Conservation (phyloP, 2,113 vertebrate species). For the Felis chaus region DNA sequence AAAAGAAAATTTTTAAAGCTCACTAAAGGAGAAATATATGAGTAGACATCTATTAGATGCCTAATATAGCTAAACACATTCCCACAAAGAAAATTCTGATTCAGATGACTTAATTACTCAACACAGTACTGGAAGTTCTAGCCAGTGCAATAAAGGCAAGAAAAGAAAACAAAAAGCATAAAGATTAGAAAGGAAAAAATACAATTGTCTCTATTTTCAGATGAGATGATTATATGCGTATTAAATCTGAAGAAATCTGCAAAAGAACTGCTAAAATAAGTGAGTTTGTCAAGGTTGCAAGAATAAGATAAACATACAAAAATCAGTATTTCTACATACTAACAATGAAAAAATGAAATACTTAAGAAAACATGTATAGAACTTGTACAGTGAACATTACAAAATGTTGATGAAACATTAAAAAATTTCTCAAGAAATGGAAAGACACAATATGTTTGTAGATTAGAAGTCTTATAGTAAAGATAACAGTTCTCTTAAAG, state of each 20-base stretch:
- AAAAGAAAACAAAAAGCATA: not conserved
- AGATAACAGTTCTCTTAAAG: not conserved
- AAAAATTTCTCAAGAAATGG: not conserved
- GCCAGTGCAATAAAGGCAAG: not conserved
- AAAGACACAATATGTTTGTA: not conserved
- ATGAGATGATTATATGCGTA: not conserved
- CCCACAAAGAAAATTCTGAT: not conserved
- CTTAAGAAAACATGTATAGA: not conserved
- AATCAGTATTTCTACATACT: not conserved
- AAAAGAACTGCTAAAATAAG: not conserved
- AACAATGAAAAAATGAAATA: conserved; percentile 2
- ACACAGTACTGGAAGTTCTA: not conserved
- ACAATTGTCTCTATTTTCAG: not conserved
- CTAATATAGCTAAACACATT: not conserved
- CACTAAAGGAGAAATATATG: not conserved
- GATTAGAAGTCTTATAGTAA: not conserved
- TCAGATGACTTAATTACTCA: not conserved
- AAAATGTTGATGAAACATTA: not conserved
- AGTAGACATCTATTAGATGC: not conserved
- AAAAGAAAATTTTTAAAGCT: not conserved
- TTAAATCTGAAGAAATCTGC: not conserved
- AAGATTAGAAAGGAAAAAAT: not conserved
- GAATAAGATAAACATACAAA: not conserved
- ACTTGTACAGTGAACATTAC: not conserved
- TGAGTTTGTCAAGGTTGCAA: not conserved